phyloP scores from a whole-genome alignment of 2,888 invertebrate species.

The Pandemis cinnamomeana region DNA sequence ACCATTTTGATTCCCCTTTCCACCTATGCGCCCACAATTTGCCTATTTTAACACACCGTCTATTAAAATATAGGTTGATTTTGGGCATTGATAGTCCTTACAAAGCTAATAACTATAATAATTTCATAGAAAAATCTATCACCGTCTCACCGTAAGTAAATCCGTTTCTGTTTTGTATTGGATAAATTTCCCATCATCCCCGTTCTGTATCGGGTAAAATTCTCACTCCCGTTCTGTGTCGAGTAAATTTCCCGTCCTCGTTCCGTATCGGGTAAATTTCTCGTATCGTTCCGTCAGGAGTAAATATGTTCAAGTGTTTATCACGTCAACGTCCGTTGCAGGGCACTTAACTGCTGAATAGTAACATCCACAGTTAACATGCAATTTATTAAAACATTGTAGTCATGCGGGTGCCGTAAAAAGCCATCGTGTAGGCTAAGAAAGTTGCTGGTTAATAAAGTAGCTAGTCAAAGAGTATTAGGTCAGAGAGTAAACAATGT shows the following conservation, averaged over 20 bases:
- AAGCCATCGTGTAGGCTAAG: conserved; percentile 5
- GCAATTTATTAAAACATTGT: conserved; percentile 20
- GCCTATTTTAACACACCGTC: too few relatives aligned
- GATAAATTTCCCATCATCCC: neutral
- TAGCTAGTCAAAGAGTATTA: conserved; percentile 10
- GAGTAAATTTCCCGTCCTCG: neutral
- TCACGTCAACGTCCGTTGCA: neutral
- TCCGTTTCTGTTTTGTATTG: neutral
- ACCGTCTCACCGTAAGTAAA: neutral
- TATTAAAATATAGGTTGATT: too few relatives aligned
- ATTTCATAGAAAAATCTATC: too few relatives aligned
- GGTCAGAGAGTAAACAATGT: neutral
- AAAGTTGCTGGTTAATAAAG: conserved; percentile 1
- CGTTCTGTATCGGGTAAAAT: neutral
- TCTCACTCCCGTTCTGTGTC: neutral
- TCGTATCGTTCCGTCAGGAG: neutral
- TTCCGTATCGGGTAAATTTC: neutral
- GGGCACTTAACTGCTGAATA: conserved; percentile 10
- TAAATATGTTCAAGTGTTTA: neutral
- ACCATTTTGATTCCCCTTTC: too few relatives aligned
- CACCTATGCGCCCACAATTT: too few relatives aligned
- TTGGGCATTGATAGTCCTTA: too few relatives aligned
- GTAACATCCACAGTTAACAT: conserved; percentile 6
- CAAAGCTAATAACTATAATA: too few relatives aligned
- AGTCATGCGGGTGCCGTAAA: conserved; percentile 14